Evolutionary conservation across 2,797 vertebrate genomes (phyloP).

Genomic region (Cossypha caffra): DNA sequence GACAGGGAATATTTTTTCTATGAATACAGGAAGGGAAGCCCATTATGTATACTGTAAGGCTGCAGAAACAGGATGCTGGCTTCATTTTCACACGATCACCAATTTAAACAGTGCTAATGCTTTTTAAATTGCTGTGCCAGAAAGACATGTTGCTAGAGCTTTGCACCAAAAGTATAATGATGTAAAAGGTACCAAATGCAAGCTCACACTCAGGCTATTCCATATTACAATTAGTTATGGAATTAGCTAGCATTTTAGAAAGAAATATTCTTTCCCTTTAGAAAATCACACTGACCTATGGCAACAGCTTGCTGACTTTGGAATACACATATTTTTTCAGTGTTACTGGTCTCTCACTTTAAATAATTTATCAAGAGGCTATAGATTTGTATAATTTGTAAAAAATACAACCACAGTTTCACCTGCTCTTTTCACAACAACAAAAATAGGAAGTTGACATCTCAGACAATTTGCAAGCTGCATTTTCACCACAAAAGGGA

Average conservation of each 20-base stretch:
- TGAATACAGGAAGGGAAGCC: conserved; percentile 22
- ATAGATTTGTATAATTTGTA: not conserved
- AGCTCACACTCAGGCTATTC: not conserved
- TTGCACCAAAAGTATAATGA: not conserved
- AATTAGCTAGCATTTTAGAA: not conserved
- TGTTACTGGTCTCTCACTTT: not conserved
- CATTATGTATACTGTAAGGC: not conserved
- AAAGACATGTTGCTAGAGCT: not conserved
- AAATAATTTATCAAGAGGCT: not conserved
- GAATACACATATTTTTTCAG: not conserved
- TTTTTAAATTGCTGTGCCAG: not conserved
- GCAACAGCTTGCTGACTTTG: not conserved
- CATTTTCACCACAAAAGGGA: not conserved
- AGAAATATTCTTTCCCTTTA: not conserved
- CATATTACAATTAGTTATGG: not conserved
- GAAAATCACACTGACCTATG: not conserved
- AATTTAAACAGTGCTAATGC: not conserved
- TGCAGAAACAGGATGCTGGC: conserved; percentile 41
- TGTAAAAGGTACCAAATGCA: not conserved
- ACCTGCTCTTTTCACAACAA: not conserved
- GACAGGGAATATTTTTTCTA: not conserved
- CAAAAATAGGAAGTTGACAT: not conserved
- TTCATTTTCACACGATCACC: conserved; percentile 43
- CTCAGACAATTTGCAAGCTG: not conserved
- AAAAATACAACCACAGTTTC: not conserved